phyloP scores from a whole-genome alignment of 2,888 invertebrate species.

The Bombylius discolor region DNA sequence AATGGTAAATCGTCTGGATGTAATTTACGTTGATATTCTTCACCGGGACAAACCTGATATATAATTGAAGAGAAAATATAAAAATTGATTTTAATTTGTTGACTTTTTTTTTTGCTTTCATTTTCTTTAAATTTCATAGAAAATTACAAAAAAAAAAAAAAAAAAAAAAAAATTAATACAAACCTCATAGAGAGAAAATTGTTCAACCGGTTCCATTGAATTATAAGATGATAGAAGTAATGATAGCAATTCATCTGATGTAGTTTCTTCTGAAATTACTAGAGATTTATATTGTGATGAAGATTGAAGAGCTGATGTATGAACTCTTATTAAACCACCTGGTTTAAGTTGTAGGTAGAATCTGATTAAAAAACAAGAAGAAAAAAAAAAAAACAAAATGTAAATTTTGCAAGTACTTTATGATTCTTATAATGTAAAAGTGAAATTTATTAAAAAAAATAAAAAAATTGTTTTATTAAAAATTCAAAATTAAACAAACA shows the following conservation, averaged over 20 bases:
- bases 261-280: constrained; percentile 77
- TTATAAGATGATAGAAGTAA: constrained; percentile 75
- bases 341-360: constrained; percentile 79
- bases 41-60: constrained; percentile 52
- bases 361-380: constrained; percentile 32
- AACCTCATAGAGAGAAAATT: constrained; percentile 80
- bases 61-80: too few relatives aligned
- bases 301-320: constrained; percentile 81
- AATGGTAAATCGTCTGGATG: constrained; percentile 78
- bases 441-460: too few relatives aligned
- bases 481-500: not conserved
- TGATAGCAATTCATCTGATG: constrained; percentile 74
- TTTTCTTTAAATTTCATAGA: not conserved
- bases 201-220: constrained; percentile 68
- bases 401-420: too few relatives aligned
- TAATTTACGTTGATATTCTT: constrained; percentile 76
- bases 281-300: constrained; percentile 88
- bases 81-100: not conserved
- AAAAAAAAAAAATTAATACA: constrained; percentile 21
- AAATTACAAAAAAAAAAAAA: not conserved
- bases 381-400: too few relatives aligned
- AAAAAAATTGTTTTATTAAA: too few relatives aligned
- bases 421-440: too few relatives aligned
- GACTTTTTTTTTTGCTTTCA: too few relatives aligned
- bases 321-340: constrained; percentile 83